Evolutionary conservation across 2,797 vertebrate species (phyloP).

Genomic region (Chloroceryle inda): DNA sequence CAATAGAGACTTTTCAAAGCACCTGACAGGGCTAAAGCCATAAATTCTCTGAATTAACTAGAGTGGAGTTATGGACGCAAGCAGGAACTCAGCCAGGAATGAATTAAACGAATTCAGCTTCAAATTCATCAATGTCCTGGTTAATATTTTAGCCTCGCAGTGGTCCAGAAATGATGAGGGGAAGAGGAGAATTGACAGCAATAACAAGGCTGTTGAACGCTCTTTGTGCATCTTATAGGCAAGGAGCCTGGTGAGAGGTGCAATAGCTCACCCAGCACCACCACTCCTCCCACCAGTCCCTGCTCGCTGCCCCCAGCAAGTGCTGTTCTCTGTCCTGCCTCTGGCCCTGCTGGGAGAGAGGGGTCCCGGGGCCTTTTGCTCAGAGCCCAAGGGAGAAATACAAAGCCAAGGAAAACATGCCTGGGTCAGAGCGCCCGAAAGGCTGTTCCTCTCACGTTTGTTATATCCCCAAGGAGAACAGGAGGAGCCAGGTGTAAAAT

Average conservation of each 20-base stretch:
- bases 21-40: slow-evolving; percentile 26
- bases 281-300: fast-evolving
- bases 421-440: background rate
- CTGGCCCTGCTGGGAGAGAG: too few species aligned
- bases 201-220: background rate
- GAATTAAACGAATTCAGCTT: slow-evolving; percentile 57
- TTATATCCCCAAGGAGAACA: background rate
- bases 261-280: background rate
- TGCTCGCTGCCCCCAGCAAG: background rate
- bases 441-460: background rate
- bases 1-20: slow-evolving; percentile 46
- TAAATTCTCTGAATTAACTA: slow-evolving; percentile 55
- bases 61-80: slow-evolving; percentile 18
- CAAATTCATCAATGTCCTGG: slow-evolving; percentile 54
- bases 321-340: background rate
- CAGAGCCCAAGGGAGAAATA: background rate
- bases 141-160: slow-evolving; percentile 40
- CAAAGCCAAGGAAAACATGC: background rate
- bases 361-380: background rate
- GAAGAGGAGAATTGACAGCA: slow-evolving; percentile 1
- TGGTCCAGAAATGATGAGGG: slow-evolving; percentile 30
- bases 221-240: background rate
- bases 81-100: slow-evolving; percentile 34
- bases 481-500: background rate
- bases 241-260: background rate